A percentile compares a stretch with the other conserved stretches of the same genome.
Evolutionary conservation across 2,113 vertebrate species (phyloP).

Genomic region (Chaenocephalus aceratus): DNA sequence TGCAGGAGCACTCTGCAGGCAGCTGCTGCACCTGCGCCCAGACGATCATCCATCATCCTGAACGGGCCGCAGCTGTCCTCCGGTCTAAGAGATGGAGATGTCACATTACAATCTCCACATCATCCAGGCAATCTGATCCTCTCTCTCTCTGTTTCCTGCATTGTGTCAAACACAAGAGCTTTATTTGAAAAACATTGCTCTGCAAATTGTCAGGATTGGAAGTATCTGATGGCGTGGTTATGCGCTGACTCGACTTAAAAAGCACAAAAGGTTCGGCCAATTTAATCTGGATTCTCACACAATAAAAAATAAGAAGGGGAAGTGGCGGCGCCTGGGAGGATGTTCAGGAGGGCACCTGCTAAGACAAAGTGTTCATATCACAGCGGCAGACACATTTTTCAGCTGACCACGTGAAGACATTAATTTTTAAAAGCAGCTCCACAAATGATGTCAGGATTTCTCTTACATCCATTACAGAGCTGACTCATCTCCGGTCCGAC

Average conservation of each 20-base stretch:
- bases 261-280: constrained; percentile 64
- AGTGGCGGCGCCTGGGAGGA: constrained; percentile 25
- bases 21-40: constrained; percentile 56
- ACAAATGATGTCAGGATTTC: constrained; percentile 49
- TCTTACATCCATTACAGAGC: constrained; percentile 38
- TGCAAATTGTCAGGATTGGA: constrained; percentile 62
- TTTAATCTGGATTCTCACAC: constrained; percentile 54
- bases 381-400: constrained; percentile 46
- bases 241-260: constrained; percentile 70
- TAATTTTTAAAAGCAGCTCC: constrained; percentile 57
- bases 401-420: constrained; percentile 46
- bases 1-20: constrained; percentile 40
- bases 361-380: constrained; percentile 57
- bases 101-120: constrained; percentile 58
- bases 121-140: constrained; percentile 33
- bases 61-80: constrained; percentile 57
- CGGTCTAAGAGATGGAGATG: constrained; percentile 66
- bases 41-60: constrained; percentile 61
- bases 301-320: neutral
- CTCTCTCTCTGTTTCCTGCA: constrained; percentile 38
- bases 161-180: constrained; percentile 58
- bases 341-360: constrained; percentile 37
- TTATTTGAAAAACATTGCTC: constrained; percentile 40
- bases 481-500: constrained; percentile 10
- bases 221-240: constrained; percentile 64